Percentiles rank a stretch among this genome's conserved stretches.
Evolutionary conservation across 2,113 vertebrate genomes (phyloP).

Genomic region (Anser cygnoides): DNA sequence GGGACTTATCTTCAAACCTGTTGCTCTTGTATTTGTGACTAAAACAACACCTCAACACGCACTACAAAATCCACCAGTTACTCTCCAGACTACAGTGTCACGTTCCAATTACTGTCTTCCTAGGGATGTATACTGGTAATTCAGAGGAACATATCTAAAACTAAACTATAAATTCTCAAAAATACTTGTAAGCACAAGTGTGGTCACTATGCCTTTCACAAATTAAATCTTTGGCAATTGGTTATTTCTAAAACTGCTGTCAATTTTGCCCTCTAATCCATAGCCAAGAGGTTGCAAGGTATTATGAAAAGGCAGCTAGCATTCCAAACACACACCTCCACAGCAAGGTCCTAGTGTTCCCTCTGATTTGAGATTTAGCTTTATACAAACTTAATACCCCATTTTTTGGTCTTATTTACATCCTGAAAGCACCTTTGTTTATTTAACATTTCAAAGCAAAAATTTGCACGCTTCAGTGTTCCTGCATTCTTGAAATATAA

Average conservation of each 20-base stretch:
- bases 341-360: not conserved
- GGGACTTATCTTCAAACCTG: not conserved
- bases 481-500: not conserved
- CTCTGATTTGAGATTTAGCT: not conserved
- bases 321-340: not conserved
- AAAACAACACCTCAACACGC: not conserved
- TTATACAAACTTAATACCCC: not conserved
- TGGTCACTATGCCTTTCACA: rapidly evolving
- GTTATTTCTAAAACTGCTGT: not conserved
- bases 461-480: not conserved
- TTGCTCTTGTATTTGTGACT: not conserved
- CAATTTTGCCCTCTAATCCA: not conserved
- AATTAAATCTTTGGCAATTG: not conserved
- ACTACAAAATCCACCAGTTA: not conserved
- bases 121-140: not conserved
- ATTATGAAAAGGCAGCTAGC: not conserved
- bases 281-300: not conserved
- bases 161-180: not conserved
- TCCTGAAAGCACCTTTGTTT: not conserved
- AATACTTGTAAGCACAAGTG: not conserved
- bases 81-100: not conserved
- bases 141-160: not conserved
- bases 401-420: not conserved
- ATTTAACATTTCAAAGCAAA: not conserved
- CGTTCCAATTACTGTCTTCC: not conserved